phyloP scores from a whole-genome alignment of 2,113 vertebrate genomes.

The Takifugu bimaculatus region DNA sequence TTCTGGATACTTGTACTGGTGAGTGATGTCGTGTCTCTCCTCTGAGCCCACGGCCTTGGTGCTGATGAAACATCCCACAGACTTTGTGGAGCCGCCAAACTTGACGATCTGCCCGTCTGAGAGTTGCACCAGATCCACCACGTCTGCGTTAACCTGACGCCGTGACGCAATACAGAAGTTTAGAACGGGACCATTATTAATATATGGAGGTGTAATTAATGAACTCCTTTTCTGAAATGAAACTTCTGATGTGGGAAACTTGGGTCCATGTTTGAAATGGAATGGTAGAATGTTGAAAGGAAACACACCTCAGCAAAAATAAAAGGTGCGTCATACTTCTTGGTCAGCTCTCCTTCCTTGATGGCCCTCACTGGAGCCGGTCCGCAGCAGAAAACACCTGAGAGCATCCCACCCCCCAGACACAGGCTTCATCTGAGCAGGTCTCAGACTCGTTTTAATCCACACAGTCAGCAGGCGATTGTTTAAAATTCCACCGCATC shows the following conservation, averaged over 20 bases:
- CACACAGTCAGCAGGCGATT: too few relatives aligned
- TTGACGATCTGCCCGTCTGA: conserved; percentile 58
- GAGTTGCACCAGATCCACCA: conserved; percentile 75
- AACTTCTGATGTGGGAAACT: too few relatives aligned
- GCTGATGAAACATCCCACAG: conserved; percentile 83
- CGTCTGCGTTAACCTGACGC: conserved; percentile 76
- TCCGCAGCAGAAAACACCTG: conserved; percentile 87
- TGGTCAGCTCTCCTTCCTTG: conserved; percentile 81
- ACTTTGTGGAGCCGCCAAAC: conserved; percentile 52
- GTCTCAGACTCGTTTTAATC: neutral
- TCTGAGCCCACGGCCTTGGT: conserved; percentile 85
- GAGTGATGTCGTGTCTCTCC: conserved; percentile 84
- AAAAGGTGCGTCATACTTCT: conserved; percentile 82
- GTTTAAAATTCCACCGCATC: too few relatives aligned
- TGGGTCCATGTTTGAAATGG: neutral
- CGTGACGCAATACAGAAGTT: too few relatives aligned
- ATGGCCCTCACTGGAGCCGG: conserved; percentile 81
- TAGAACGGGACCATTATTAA: too few relatives aligned
- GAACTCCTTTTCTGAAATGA: too few relatives aligned
- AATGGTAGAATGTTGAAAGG: neutral
- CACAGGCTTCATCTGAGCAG: neutral
- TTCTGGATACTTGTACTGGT: conserved; percentile 87
- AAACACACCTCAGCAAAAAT: conserved; percentile 86
- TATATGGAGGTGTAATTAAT: too few relatives aligned
- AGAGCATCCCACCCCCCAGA: conserved; percentile 1